A percentile compares a stretch with the other conserved stretches of the same genome.
These are phyloP conservation scores for Bufo gargarizans DNA, from an alignment of 2,113 vertebrate genomes.

Conservation along the genomic window DNA sequence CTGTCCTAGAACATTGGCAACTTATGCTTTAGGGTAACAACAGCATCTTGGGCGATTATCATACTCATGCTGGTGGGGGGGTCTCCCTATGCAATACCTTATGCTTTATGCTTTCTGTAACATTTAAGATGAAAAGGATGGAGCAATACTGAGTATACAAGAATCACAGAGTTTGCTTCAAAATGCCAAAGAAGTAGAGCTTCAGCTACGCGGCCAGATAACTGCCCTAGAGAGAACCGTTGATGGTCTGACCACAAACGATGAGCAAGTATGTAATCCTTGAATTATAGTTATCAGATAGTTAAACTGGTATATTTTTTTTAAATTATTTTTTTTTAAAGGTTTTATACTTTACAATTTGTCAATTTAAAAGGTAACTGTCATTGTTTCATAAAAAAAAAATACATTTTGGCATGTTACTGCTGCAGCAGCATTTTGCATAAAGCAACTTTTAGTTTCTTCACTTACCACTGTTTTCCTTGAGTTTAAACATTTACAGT, in stretches of 20 bases:
- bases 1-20: no score
- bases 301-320: not conserved
- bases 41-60: not conserved
- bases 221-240: slow-evolving; percentile 83
- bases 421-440: no score
- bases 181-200: slow-evolving; percentile 81
- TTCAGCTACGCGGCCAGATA: slow-evolving; percentile 84
- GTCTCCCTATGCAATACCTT: not conserved
- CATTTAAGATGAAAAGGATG: slow-evolving; percentile 87
- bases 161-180: slow-evolving; percentile 84
- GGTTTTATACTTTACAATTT: not conserved
- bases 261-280: slow-evolving; percentile 79
- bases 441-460: no score
- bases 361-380: no score
- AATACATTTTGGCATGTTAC: no score
- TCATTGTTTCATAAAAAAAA: no score
- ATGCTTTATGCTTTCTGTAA: not conserved
- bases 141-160: slow-evolving; percentile 81
- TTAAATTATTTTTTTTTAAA: not conserved
- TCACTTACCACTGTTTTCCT: no score
- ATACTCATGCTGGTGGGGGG: not conserved
- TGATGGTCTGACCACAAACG: slow-evolving; percentile 76
- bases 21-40: no score
- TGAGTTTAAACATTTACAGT: no score
- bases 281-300: not conserved